Percentiles rank a stretch among this genome's conserved stretches.
These are phyloP conservation scores for Brachirus orientalis DNA, from an alignment of 2,113 vertebrate genomes.

Conservation along the genomic window DNA sequence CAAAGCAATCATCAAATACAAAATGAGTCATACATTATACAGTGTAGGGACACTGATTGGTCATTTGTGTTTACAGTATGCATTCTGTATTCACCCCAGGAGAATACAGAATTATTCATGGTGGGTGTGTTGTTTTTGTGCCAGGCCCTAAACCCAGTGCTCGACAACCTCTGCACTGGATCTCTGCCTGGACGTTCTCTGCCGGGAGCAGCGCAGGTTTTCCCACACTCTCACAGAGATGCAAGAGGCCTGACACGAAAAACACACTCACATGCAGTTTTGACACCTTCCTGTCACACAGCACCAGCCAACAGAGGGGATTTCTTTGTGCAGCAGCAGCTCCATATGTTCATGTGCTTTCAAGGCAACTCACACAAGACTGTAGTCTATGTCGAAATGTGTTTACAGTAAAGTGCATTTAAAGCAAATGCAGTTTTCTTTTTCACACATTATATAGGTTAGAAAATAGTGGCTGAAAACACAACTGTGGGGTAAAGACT, in stretches of 20 bases:
- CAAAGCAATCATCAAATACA: not conserved
- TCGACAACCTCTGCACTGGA: conserved; percentile 2
- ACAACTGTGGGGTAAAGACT: no score
- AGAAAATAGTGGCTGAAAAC: no score
- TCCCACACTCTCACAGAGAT: conserved; percentile 56
- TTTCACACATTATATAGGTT: no score
- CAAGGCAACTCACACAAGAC: not conserved
- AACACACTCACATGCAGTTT: conserved; percentile 42
- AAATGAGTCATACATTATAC: not conserved
- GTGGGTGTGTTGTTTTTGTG: conserved; percentile 7
- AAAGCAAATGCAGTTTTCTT: no score
- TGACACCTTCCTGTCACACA: conserved; percentile 48
- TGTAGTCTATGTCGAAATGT: no score
- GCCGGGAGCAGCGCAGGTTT: conserved; percentile 23
- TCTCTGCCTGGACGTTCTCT: conserved; percentile 1
- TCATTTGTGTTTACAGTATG: not conserved
- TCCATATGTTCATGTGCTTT: not conserved
- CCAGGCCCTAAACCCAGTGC: conserved; percentile 14
- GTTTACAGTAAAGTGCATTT: no score
- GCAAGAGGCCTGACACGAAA: conserved; percentile 40
- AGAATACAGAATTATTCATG: conserved; percentile 28
- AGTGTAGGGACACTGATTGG: not conserved
- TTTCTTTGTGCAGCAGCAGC: not conserved
- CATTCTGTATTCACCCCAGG: not conserved
- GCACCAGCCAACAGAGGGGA: conserved; percentile 31